Base-by-base conservation (phyloP, 2,888 invertebrate species). In the Lepidocyrtinus sp. region DNA sequence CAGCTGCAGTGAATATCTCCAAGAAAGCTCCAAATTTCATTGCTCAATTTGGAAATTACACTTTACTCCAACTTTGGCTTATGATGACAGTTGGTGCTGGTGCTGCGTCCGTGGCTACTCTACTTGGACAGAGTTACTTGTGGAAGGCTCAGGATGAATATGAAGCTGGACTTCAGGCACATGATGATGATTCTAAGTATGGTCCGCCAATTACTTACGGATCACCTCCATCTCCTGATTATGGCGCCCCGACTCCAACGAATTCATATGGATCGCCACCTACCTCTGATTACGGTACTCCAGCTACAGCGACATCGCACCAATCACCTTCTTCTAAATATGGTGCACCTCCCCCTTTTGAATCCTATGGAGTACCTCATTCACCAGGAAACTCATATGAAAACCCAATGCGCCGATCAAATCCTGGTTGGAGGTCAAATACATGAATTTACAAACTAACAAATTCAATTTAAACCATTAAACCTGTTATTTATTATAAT, bases 81-180 rank as follows among this genome's bases (percentile, higher is more conserved):
- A 27, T 85, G 12, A 69, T 64, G 19, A 83, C 85, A 0, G 65
- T 86, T 5, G 84, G 85, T n/a, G 74, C 79, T 15, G 86, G 84
- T 12, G 62, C 73, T 7, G 75, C 76, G 17, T 45, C 75, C 2
- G 36, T 82, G n/a, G n/a, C n/a, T n/a, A n/a, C n/a, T n/a, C n/a
- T n/a, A n/a, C n/a, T n/a, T n/a, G n/a, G n/a, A n/a, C n/a, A n/a
- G n/a, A n/a, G n/a, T n/a, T n/a, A n/a, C n/a, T n/a, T n/a, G n/a
- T n/a, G n/a, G n/a, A n/a, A n/a, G n/a, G n/a, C n/a, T n/a, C n/a
- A n/a, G n/a, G n/a, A n/a, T n/a, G n/a, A n/a, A n/a, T n/a, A n/a
- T n/a, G n/a, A n/a, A n/a, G n/a, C n/a, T n/a, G n/a, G n/a, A n/a
- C n/a, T n/a, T n/a, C n/a, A n/a, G n/a, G n/a, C n/a, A n/a, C n/a